Evolutionary conservation across 2,888 invertebrate species (phyloP).

Genomic region (Koerneria pararmatus): DNA sequence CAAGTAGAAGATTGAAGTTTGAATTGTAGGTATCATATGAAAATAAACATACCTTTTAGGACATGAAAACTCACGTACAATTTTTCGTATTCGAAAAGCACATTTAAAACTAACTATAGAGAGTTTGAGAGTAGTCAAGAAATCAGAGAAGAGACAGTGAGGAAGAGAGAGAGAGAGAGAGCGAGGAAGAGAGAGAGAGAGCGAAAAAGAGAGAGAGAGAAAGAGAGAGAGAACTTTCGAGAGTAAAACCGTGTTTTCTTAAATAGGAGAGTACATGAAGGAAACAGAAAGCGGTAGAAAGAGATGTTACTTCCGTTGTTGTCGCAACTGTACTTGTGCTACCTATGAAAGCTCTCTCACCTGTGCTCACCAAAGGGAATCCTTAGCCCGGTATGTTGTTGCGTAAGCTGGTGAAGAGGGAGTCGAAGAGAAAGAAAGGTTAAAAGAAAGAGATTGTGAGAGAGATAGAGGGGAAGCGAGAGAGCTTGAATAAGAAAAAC

Average conservation of each 20-base stretch:
- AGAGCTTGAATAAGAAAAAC: neutral
- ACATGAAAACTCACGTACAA: too few relatives aligned
- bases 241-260: neutral
- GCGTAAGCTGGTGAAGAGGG: neutral
- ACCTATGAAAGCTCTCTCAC: neutral
- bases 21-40: too few relatives aligned
- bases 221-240: neutral
- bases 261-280: neutral
- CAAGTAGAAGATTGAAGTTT: too few relatives aligned
- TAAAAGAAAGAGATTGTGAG: neutral
- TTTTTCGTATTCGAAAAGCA: too few relatives aligned
- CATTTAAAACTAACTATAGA: too few relatives aligned
- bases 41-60: too few relatives aligned
- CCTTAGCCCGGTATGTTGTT: neutral
- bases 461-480: neutral
- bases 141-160: neutral
- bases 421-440: neutral
- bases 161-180: neutral
- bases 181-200: neutral
- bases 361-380: neutral
- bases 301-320: neutral
- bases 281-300: neutral
- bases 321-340: neutral
- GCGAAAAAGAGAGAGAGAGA: neutral
- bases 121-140: constrained; percentile 35